Evolutionary conservation across 1,140 invertebrate species (phyloP).

Genomic region (Scaptodrosophila lebanonensis): DNA sequence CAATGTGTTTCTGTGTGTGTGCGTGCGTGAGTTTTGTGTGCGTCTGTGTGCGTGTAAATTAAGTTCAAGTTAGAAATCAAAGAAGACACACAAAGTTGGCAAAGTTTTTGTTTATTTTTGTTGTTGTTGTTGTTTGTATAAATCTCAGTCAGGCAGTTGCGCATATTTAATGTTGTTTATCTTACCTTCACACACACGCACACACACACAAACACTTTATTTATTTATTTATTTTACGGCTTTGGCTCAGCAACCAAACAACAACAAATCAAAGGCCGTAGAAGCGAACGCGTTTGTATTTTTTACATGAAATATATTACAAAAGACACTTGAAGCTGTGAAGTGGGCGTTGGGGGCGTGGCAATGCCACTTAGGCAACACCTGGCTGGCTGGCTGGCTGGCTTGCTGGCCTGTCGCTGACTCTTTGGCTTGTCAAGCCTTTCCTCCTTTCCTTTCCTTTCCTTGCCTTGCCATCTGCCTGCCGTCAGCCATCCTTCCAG

Average conservation of each 20-base stretch:
- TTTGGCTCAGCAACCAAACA: constrained; percentile 14
- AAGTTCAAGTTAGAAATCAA: not conserved
- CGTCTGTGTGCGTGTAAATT: constrained; percentile 13
- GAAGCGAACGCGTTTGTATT: constrained; percentile 33
- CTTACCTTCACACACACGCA: no score
- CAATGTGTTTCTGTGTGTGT: not conserved
- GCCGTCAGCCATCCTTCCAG: not conserved
- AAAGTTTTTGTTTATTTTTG: no score
- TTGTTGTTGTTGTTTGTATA: no score
- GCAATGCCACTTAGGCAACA: constrained; percentile 53
- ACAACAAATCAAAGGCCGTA: constrained; percentile 9
- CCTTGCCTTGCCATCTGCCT: not conserved
- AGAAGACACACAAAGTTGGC: no score
- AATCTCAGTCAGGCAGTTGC: not conserved
- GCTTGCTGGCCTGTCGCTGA: constrained; percentile 17
- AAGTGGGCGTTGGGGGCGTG: constrained; percentile 27
- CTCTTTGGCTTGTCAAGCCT: constrained; percentile 11
- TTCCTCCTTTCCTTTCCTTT: not conserved
- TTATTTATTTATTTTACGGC: not conserved
- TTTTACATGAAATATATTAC: no score
- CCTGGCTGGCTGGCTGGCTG: constrained; percentile 34
- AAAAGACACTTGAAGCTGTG: constrained; percentile 25
- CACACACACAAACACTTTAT: not conserved
- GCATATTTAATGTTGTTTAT: no score
- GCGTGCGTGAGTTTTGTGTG: constrained; percentile 3